Conservation (phyloP, 2,797 vertebrate genomes). For the Ateles fusciceps region DNA sequence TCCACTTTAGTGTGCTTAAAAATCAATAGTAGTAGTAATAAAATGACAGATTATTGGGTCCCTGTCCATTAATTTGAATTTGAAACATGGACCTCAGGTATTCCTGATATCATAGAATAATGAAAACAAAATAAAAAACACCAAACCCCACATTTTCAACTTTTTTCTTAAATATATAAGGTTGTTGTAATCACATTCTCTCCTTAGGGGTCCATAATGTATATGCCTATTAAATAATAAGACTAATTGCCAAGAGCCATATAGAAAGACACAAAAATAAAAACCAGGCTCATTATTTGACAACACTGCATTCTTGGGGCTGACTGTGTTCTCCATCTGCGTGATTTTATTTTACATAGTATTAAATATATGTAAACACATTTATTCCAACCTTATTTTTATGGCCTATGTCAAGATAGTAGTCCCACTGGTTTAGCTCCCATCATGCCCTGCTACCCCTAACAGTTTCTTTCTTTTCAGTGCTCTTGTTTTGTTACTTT, state of each 20-base stretch:
- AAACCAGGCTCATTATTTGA: not conserved
- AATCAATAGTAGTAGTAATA: not conserved
- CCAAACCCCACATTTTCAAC: not conserved
- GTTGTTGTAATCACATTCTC: not conserved
- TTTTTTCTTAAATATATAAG: not conserved
- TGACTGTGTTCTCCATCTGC: not conserved
- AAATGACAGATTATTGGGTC: not conserved
- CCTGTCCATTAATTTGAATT: not conserved
- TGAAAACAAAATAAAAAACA: not conserved
- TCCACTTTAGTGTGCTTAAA: not conserved
- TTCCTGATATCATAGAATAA: not conserved
- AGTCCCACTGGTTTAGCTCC: not conserved
- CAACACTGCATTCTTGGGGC: not conserved
- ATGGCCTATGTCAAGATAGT: rapidly evolving
- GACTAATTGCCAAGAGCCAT: not conserved
- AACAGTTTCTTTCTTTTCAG: not conserved
- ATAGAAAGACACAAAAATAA: not conserved
- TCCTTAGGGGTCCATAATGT: not conserved
- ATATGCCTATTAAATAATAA: not conserved
- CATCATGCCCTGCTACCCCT: not conserved
- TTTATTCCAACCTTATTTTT: not conserved
- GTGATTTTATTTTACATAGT: no score
- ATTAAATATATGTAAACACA: not conserved
- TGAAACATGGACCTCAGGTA: not conserved
- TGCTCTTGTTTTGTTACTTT: not conserved